phyloP scores from a whole-genome alignment of 1,140 invertebrate genomes.

The Drosophila sechellia region DNA sequence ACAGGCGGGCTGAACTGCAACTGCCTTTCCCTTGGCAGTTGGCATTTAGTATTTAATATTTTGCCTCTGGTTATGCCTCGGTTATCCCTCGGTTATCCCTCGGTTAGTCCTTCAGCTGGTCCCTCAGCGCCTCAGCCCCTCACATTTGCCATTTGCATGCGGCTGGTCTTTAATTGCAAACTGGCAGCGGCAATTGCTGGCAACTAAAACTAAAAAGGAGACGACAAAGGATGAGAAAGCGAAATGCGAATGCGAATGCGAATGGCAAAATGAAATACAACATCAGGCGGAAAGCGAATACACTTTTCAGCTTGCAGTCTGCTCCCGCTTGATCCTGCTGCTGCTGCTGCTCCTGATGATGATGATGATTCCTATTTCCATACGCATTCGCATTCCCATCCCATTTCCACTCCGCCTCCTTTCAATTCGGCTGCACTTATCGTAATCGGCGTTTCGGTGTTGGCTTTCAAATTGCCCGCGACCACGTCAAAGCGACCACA shows the following conservation, averaged over 20 bases:
- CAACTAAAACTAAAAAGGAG: slow-evolving; percentile 33
- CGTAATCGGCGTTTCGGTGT: slow-evolving; percentile 57
- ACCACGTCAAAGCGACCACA: slow-evolving; percentile 73
- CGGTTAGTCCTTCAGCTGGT: not conserved
- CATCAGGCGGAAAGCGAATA: slow-evolving; percentile 27
- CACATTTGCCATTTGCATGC: slow-evolving; percentile 23
- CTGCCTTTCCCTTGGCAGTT: not conserved
- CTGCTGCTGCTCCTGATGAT: not conserved
- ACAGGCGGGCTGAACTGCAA: slow-evolving; percentile 20
- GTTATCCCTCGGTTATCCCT: not conserved
- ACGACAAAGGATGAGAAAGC: slow-evolving; percentile 19
- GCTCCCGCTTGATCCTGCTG: not conserved
- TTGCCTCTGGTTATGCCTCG: slow-evolving; percentile 8
- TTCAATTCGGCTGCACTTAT: slow-evolving; percentile 36
- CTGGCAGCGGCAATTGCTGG: slow-evolving; percentile 33
- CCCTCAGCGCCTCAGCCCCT: not conserved
- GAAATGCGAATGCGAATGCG: not conserved
- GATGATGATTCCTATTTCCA: slow-evolving; percentile 12
- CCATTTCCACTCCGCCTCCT: slow-evolving; percentile 2
- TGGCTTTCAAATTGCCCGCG: slow-evolving; percentile 64
- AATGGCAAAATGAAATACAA: slow-evolving; percentile 13
- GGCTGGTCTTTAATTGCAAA: slow-evolving; percentile 25
- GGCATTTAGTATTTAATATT: slow-evolving; percentile 42
- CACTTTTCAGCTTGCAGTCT: slow-evolving; percentile 3
- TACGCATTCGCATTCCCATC: not conserved